phyloP scores from a whole-genome alignment of 2,888 invertebrate species.

The Onchidella celtica region DNA sequence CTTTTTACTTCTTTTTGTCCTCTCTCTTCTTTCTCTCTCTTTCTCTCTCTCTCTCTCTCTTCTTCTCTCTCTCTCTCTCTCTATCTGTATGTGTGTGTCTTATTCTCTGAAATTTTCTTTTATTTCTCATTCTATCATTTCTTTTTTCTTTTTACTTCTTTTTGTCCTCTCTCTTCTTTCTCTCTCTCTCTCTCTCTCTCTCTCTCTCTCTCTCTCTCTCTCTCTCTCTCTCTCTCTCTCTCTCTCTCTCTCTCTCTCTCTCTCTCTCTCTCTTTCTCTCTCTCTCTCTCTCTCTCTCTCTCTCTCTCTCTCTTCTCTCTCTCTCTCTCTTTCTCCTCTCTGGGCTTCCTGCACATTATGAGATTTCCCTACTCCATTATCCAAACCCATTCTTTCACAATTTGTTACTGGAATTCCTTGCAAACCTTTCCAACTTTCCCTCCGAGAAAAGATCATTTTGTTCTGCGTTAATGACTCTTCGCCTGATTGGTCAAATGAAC shows the following conservation, averaged over 20 bases:
- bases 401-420: too few relatives aligned
- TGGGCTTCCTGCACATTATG: not conserved
- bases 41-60: not conserved
- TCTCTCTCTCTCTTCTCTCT: not conserved
- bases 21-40: not conserved
- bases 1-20: too few relatives aligned
- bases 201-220: not conserved
- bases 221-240: not conserved
- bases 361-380: too few relatives aligned
- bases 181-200: not conserved
- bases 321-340: not conserved
- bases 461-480: too few relatives aligned
- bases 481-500: too few relatives aligned
- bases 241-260: not conserved
- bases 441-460: too few relatives aligned
- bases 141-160: not conserved
- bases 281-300: constrained; percentile 24
- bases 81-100: too few relatives aligned
- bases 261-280: constrained; percentile 10
- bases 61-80: constrained; percentile 8
- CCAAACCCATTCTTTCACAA: too few relatives aligned
- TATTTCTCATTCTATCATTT: not conserved
- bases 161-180: not conserved
- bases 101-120: too few relatives aligned
- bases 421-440: too few relatives aligned